Evolutionary conservation across 2,888 invertebrate species (phyloP).

Genomic region (Amaurobius ferox): DNA sequence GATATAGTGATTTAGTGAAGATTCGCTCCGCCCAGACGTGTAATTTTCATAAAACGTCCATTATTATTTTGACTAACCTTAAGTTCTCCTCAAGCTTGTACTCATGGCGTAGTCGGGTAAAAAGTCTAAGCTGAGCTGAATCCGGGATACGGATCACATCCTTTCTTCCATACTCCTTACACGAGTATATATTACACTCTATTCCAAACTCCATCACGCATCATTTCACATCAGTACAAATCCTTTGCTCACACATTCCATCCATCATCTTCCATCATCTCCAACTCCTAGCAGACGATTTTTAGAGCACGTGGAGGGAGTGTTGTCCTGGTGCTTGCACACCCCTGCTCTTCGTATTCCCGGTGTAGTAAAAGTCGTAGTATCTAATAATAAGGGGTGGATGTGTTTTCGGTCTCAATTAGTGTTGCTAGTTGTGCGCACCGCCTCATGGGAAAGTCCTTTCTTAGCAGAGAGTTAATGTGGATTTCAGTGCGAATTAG

Average conservation of each 20-base stretch:
- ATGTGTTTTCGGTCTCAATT: conserved; percentile 39
- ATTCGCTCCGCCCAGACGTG: too few species aligned
- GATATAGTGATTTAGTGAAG: too few species aligned
- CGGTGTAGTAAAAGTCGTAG: background rate
- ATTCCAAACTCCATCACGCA: too few species aligned
- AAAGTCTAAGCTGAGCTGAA: too few species aligned
- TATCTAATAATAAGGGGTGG: conserved; percentile 39
- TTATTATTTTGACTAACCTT: too few species aligned
- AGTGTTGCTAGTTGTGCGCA: conserved; percentile 22
- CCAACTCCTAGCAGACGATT: background rate
- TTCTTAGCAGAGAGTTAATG: conserved; percentile 31
- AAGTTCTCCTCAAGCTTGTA: too few species aligned
- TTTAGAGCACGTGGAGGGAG: background rate
- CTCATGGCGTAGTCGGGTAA: too few species aligned
- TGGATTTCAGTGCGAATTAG: conserved; percentile 13
- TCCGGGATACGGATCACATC: too few species aligned
- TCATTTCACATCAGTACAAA: too few species aligned
- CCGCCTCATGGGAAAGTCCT: conserved; percentile 13
- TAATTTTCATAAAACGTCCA: too few species aligned
- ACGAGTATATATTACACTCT: too few species aligned
- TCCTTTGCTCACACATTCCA: background rate
- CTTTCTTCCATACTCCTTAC: too few species aligned
- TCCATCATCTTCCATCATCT: conserved; percentile 8
- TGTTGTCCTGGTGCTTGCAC: background rate
- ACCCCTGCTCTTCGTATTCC: conserved; percentile 12